These are phyloP conservation scores for Ptychochromis oligacanthus DNA, from an alignment of 2,113 vertebrate genomes.

Conservation along the genomic window DNA sequence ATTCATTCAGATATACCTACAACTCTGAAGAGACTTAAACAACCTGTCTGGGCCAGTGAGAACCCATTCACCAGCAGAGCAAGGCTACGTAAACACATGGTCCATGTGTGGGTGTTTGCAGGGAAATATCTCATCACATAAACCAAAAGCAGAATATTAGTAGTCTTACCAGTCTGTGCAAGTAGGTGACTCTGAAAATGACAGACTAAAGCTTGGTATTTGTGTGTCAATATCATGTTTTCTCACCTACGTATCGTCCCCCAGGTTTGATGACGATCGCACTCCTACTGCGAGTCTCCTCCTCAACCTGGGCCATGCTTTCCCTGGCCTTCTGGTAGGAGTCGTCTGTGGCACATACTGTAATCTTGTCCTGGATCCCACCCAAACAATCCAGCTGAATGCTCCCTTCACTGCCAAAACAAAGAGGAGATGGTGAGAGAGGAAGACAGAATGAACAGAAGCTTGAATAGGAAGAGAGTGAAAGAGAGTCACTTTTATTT, in stretches of 20 bases:
- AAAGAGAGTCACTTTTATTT: neutral
- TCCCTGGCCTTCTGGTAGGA: conserved; percentile 97
- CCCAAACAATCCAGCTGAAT: conserved; percentile 95
- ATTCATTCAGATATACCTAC: neutral
- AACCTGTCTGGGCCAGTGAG: conserved; percentile 24
- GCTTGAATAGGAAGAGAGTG: neutral
- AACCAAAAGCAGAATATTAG: neutral
- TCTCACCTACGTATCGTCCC: conserved; percentile 91
- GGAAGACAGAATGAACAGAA: neutral
- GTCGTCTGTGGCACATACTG: conserved; percentile 95
- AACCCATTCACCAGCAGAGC: conserved; percentile 16
- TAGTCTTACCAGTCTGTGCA: neutral
- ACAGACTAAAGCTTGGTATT: neutral
- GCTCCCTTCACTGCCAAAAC: conserved; percentile 85
- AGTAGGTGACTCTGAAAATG: neutral
- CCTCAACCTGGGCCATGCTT: conserved; percentile 95
- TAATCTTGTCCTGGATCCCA: conserved; percentile 97
- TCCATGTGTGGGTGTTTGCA: conserved; percentile 20
- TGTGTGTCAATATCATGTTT: neutral
- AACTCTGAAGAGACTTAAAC: conserved; percentile 16
- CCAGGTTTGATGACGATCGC: conserved; percentile 97
- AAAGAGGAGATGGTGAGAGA: conserved; percentile 38
- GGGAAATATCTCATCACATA: neutral
- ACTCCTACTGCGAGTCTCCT: conserved; percentile 93
- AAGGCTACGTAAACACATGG: conserved; percentile 16